Evolutionary conservation across 2,113 vertebrate species (phyloP).

Genomic region (Hippopotamus amphibius): DNA sequence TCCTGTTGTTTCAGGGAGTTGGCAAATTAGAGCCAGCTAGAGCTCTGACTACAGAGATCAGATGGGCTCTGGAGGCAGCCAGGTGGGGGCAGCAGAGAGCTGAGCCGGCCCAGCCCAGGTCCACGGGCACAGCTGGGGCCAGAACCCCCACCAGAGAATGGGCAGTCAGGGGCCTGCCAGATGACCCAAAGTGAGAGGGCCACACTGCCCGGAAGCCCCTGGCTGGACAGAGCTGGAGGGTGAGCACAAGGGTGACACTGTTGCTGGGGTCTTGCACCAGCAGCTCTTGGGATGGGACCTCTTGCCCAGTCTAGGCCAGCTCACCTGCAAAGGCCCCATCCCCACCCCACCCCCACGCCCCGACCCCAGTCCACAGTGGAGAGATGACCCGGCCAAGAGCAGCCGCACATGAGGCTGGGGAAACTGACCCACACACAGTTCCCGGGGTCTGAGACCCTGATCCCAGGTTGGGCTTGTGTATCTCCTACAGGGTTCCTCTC

Average conservation of each 20-base stretch:
- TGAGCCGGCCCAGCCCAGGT: neutral
- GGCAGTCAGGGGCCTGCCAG: neutral
- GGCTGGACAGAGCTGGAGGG: neutral
- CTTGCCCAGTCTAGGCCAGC: no score
- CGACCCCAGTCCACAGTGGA: neutral
- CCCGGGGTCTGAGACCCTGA: neutral
- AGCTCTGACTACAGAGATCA: neutral
- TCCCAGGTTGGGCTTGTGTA: neutral
- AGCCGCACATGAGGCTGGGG: neutral
- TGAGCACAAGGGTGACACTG: neutral
- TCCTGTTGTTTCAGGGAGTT: neutral
- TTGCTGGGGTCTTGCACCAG: neutral
- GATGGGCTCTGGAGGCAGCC: neutral
- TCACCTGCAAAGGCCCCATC: no score
- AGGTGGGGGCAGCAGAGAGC: slow-evolving; percentile 74
- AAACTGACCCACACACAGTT: neutral
- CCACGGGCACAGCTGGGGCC: neutral
- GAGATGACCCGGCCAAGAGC: neutral
- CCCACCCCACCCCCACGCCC: no score
- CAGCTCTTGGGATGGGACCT: neutral
- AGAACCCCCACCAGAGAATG: no score
- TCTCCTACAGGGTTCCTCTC: neutral
- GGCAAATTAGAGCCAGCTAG: neutral
- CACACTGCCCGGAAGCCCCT: neutral
- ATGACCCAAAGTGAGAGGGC: neutral